Evolutionary conservation across 2,113 vertebrate genomes (phyloP).

Genomic region (Apus apus): DNA sequence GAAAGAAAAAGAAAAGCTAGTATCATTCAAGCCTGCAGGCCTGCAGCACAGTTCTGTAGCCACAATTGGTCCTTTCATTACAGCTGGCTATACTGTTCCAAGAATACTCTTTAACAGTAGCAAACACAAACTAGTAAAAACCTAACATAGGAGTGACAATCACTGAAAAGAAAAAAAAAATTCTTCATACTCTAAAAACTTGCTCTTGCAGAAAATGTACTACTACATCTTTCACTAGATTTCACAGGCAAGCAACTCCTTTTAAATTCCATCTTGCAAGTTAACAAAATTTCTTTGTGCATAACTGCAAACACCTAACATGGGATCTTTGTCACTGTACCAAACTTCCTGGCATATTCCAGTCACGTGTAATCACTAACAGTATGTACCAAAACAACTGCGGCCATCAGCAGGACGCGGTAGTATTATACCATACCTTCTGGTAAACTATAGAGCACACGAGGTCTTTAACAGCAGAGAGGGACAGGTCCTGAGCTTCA

Average conservation of each 20-base stretch:
- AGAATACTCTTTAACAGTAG: background rate
- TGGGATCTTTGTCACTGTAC: background rate
- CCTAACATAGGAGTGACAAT: background rate
- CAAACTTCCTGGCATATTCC: background rate
- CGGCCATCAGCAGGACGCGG: background rate
- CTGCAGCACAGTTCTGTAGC: background rate
- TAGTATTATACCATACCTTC: conserved; percentile 83
- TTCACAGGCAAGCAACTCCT: background rate
- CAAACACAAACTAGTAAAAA: background rate
- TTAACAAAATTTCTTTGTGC: background rate
- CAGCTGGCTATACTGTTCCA: background rate
- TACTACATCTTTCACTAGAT: background rate
- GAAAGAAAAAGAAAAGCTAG: background rate
- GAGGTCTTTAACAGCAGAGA: conserved; percentile 94
- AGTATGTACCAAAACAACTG: background rate
- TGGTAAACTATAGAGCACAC: conserved; percentile 98
- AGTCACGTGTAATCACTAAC: background rate
- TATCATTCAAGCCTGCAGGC: background rate
- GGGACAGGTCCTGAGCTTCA: conserved; percentile 91
- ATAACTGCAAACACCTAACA: background rate
- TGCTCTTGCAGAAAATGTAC: background rate
- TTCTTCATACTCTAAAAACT: background rate
- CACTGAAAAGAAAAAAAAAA: background rate
- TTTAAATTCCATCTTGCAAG: background rate
- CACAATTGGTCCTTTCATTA: background rate